Conservation (phyloP, 2,113 vertebrate genomes). For the Formicarius rufipectus region DNA sequence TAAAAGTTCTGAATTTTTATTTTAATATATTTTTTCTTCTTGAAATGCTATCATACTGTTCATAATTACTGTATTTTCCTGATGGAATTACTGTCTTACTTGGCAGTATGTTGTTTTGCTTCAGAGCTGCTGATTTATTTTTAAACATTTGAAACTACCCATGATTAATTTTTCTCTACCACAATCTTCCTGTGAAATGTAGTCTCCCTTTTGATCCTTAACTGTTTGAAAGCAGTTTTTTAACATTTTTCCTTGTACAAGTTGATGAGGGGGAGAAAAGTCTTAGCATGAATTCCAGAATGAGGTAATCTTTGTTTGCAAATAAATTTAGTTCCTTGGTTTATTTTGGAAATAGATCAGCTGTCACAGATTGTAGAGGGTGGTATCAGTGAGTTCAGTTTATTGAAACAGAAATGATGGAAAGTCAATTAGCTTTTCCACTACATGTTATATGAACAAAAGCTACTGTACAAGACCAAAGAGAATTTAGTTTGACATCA, state of each 20-base stretch:
- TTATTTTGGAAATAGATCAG: slow-evolving; percentile 37
- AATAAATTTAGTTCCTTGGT: slow-evolving; percentile 36
- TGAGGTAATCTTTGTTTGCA: slow-evolving; percentile 51
- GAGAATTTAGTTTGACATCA: not conserved
- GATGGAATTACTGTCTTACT: not conserved
- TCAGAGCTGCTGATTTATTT: not conserved
- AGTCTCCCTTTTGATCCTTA: not conserved
- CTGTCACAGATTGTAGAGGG: slow-evolving; percentile 3
- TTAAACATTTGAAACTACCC: not conserved
- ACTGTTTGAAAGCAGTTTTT: not conserved
- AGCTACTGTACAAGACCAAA: not conserved
- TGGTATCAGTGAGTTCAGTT: not conserved
- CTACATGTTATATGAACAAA: not conserved
- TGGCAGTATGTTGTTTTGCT: not conserved
- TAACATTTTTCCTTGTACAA: not conserved
- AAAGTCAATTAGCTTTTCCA: slow-evolving; percentile 43
- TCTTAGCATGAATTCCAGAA: not conserved
- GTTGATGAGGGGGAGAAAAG: not conserved
- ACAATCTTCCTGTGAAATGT: not conserved
- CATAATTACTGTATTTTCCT: not conserved
- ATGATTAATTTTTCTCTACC: not conserved
- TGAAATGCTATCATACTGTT: not conserved
- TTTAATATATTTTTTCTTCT: not conserved
- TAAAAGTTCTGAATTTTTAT: not conserved
- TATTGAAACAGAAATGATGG: slow-evolving; percentile 54